Base-by-base conservation (phyloP, 2,888 invertebrate species). In the Drosophila aldrichi region DNA sequence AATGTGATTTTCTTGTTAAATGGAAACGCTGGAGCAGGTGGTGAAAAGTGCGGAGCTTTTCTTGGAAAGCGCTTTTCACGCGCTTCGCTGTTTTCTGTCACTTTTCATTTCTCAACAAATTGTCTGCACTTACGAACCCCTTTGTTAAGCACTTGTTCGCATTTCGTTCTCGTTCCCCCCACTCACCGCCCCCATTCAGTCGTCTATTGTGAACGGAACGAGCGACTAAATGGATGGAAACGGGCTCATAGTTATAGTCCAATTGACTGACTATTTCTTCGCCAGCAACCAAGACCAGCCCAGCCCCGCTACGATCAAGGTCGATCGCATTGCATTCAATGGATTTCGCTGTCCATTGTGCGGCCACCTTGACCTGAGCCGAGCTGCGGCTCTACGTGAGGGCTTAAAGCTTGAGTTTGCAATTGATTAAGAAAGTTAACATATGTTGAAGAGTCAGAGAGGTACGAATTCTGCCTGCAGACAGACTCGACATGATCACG, bases 1-100 rank as follows among this genome's bases (percentile, higher is more conserved):
- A 73, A 77, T 77, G 77, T 60, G 68, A 77, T 77, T 77, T 77
- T 66, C 77, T 54, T 72, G 72, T 70, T 69, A 64, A 68, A 56
- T 68, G 63, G 54, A 66, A 54, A 66, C 62, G 59, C 14, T 34
- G 43, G 20, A 63, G 58, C 58, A 61, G 59, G 58, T 61, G 40
- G 36, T 40, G 40, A 52, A 57, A 67, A 54, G 25, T 44, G 44
- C n/a, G 48, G 5, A 22, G 51, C 51, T 22, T 46, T 59, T 68
- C 63, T 40, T 40, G 22, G 67, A 40, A 61, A 67, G 49, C 52
- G 56, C 44, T 61, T 68, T 59, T 46, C 66, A 41, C 59, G 34
- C 49, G 49, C 40, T 52, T 59, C n/a, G 10, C 49, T 38, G 59
- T 18, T 22, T 54, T 54, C 67, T 73, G 77, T 59, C 68, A 60